Percentiles rank a stretch among this genome's conserved stretches.
phyloP scores from a whole-genome alignment of 2,888 invertebrate genomes.

The Zootermopsis nevadensis region DNA sequence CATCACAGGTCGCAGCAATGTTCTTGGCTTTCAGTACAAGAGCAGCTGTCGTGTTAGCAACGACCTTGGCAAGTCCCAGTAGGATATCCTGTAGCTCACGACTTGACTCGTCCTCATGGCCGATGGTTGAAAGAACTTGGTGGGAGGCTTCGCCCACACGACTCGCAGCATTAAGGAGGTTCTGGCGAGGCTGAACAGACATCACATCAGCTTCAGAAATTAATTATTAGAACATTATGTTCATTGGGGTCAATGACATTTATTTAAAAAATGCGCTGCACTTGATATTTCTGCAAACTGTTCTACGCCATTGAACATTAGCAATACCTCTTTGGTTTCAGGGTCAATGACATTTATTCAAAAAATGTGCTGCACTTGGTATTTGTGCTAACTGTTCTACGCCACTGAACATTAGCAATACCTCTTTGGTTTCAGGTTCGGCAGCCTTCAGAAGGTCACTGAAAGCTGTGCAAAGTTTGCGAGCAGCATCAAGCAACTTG shows the following conservation, averaged over 20 bases:
- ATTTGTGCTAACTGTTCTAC: background rate
- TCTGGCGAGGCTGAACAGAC: constrained; percentile 82
- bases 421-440: constrained; percentile 93
- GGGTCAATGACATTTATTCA: too few species aligned
- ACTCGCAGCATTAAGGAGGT: constrained; percentile 93
- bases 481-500: constrained; percentile 89
- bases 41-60: constrained; percentile 97
- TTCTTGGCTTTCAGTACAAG: constrained; percentile 96
- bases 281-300: background rate
- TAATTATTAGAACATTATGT: too few species aligned
- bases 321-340: constrained; percentile 81
- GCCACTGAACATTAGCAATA: constrained; percentile 56
- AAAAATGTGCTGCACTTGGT: too few species aligned
- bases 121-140: constrained; percentile 91
- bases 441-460: constrained; percentile 95
- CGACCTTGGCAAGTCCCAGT: constrained; percentile 93
- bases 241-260: too few species aligned
- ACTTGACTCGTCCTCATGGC: constrained; percentile 83
- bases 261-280: too few species aligned
- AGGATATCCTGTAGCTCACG: constrained; percentile 91
- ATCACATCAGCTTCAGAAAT: background rate
- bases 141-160: constrained; percentile 97
- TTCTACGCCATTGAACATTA: too few species aligned
- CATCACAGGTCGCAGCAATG: constrained; percentile 91
- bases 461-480: constrained; percentile 92